These are phyloP conservation scores for Anguilla marmorata DNA, from an alignment of 2,797 vertebrate species.

Conservation along the genomic window DNA sequence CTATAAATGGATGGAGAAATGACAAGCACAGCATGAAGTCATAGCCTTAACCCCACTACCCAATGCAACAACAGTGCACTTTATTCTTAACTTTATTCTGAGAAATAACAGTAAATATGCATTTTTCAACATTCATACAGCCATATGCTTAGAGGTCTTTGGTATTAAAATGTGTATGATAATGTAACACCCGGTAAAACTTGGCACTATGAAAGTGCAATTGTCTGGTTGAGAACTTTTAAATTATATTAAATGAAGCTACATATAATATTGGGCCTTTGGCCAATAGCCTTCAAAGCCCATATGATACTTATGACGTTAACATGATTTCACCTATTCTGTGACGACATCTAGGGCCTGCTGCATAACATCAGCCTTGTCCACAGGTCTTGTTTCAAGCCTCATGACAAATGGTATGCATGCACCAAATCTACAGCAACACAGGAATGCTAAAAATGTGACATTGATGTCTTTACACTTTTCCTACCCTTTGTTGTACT, in stretches of 20 bases:
- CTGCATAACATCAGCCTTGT: background rate
- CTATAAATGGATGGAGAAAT: background rate
- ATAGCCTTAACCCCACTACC: background rate
- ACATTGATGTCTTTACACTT: background rate
- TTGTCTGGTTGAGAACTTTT: background rate
- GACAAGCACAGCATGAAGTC: background rate
- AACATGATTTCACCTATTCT: background rate
- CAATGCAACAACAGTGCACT: background rate
- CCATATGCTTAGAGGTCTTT: background rate
- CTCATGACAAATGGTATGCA: background rate
- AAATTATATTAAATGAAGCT: background rate
- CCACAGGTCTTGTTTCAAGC: background rate
- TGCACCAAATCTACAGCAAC: constrained; percentile 1
- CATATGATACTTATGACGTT: background rate
- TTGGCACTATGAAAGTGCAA: background rate
- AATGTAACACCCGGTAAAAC: background rate
- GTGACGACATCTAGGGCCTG: background rate
- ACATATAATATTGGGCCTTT: background rate
- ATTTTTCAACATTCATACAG: background rate
- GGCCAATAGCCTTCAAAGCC: background rate
- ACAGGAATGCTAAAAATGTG: constrained; percentile 21
- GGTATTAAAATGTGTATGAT: background rate
- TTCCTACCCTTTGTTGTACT: background rate
- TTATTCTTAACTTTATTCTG: background rate
- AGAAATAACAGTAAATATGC: background rate